Base-by-base conservation (phyloP, 1,140 invertebrate species). In the Meloidogyne exigua region DNA sequence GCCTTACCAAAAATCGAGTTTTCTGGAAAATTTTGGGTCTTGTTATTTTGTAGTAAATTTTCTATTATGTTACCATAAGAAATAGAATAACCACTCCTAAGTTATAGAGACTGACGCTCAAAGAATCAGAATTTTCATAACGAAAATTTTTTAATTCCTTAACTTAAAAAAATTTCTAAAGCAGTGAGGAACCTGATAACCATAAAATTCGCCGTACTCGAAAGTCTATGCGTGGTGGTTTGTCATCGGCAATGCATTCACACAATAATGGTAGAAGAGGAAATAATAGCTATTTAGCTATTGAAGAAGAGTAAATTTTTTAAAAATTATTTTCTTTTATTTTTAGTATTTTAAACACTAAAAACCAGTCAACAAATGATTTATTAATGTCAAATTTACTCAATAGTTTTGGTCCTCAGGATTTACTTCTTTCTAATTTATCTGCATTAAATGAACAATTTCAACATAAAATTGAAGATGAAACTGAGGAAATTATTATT, bases 311-410 rank as follows among this genome's bases (percentile, higher is more conserved):
- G 68, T 71, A 62, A 3, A 5, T 49, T 57, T 57, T 9, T n/a
- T n/a, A 2, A 57, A 57, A 57, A 57, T n/a, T 57, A 5, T 57
- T 57, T n/a, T n/a, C 2, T 57, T 7, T 18, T 49, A 15, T 49
- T 4, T 57, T n/a, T n/a, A 49, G 13, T 49, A 15, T 49, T 15
- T 49, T 18, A 4, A 49, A 18, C 13, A 15, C 44, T 18, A 57
- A 57, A n/a, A 57, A 7, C 5, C 49, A 57, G 11, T 44, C 68
- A 25, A 71, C 68, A 9, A 44, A 71, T 26, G 68, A 71, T 62
- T 71, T 71, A 26, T 71, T 71, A 28, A 71, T 71, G 68, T 44
- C 68, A 15, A 71, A 71, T 71, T 71, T 71, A n/a, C 49, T 57
- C 15, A 57, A n/a, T 57, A n/a, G 18, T 57, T 57, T 57, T n/a